A percentile compares a stretch with the other conserved stretches of the same genome.
phyloP scores from a whole-genome alignment of 2,797 vertebrate species.

The Manis javanica region DNA sequence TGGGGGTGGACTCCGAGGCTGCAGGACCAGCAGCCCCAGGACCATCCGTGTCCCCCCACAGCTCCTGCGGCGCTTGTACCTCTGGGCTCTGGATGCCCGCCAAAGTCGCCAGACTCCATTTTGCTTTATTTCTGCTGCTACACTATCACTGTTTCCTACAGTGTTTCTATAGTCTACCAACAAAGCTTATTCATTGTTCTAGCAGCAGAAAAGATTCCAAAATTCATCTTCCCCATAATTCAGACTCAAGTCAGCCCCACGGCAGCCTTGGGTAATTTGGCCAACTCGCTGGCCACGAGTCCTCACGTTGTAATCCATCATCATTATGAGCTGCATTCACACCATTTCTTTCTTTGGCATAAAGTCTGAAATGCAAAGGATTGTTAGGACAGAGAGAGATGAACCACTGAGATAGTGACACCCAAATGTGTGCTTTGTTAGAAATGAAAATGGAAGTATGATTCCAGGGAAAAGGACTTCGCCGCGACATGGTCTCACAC shows the following conservation, averaged over 20 bases:
- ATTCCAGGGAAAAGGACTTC: conserved; percentile 44
- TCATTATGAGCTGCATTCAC: conserved; percentile 53
- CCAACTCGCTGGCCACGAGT: background rate
- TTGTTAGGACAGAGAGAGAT: conserved; percentile 48
- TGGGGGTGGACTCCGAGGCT: accelerated
- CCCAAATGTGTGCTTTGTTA: conserved; percentile 67
- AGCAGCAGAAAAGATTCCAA: conserved; percentile 50
- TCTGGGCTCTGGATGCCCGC: background rate
- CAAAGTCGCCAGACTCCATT: background rate
- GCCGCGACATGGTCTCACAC: conserved; percentile 16
- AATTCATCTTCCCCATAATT: conserved; percentile 49
- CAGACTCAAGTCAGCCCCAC: background rate
- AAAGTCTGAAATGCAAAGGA: conserved; percentile 48
- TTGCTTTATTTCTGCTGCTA: background rate
- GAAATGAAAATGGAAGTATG: conserved; percentile 63
- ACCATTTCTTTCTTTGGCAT: conserved; percentile 35
- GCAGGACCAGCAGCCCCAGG: accelerated
- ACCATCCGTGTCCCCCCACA: accelerated
- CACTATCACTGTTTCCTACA: background rate
- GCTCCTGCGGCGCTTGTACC: accelerated
- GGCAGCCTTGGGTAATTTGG: conserved; percentile 10
- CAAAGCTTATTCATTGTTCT: conserved; percentile 48
- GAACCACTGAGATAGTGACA: conserved; percentile 36
- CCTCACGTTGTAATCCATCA: conserved; percentile 59
- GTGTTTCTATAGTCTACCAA: background rate